These are phyloP conservation scores for Taxidea taxus DNA, from an alignment of 2,113 vertebrate species.

Conservation along the genomic window DNA sequence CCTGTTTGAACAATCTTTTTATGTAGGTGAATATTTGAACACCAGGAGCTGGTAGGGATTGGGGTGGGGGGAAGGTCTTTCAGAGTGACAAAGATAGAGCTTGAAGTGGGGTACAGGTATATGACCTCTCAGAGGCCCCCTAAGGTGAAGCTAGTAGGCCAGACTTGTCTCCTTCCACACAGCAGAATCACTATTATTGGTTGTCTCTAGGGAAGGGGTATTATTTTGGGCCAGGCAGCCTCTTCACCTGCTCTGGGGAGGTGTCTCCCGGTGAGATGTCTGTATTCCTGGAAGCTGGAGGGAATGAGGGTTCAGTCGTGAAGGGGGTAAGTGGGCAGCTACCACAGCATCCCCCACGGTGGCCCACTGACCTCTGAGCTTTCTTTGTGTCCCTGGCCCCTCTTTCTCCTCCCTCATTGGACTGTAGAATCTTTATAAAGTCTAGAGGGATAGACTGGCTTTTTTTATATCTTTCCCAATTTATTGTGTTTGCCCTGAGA, in stretches of 20 bases:
- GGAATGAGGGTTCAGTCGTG: background rate
- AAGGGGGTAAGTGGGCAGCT: fast-evolving
- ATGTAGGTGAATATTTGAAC: background rate
- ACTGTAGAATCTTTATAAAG: background rate
- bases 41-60: background rate
- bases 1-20: background rate
- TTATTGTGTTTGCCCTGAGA: background rate
- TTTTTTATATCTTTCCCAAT: background rate
- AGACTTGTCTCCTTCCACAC: background rate
- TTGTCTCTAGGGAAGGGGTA: background rate
- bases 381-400: background rate
- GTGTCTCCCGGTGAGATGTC: background rate
- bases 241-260: too few species aligned
- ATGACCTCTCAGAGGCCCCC: background rate
- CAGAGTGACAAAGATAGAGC: background rate
- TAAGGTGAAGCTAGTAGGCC: background rate
- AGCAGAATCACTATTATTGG: background rate
- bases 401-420: background rate
- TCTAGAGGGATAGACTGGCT: background rate
- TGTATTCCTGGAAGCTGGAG: background rate
- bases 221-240: background rate
- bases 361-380: background rate
- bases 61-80: background rate
- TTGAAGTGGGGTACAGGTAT: background rate
- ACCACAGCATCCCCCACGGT: fast-evolving